These are phyloP conservation scores for Anguilla pacifica DNA, from an alignment of 2,797 vertebrate species.

Conservation along the genomic window DNA sequence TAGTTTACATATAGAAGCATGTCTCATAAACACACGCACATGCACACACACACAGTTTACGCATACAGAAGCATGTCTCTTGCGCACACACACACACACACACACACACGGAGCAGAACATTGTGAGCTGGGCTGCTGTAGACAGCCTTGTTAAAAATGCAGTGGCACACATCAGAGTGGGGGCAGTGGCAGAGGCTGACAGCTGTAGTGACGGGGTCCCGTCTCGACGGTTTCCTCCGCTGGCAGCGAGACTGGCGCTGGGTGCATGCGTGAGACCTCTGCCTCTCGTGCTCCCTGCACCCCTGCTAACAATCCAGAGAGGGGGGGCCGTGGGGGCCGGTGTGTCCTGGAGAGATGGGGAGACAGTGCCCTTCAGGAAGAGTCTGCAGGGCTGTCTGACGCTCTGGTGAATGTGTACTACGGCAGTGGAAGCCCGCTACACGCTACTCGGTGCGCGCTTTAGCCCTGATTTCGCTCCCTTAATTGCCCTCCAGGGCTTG, in stretches of 20 bases:
- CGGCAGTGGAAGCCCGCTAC: slow-evolving; percentile 13
- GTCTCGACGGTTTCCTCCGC: not conserved
- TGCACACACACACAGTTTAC: not conserved
- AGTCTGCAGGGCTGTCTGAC: slow-evolving; percentile 23
- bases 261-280: not conserved
- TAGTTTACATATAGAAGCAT: not conserved
- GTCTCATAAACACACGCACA: not conserved
- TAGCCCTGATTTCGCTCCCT: slow-evolving; percentile 27
- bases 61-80: not conserved
- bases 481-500: slow-evolving; percentile 22
- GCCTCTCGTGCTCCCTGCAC: not conserved
- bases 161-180: not conserved
- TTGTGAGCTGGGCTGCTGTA: not conserved
- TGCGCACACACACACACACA: not conserved
- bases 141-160: not conserved
- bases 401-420: not conserved
- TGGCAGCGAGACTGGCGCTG: not conserved
- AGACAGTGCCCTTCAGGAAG: not conserved
- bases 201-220: not conserved
- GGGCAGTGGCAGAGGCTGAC: not conserved
- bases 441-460: slow-evolving; percentile 21
- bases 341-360: not conserved
- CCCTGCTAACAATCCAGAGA: not conserved
- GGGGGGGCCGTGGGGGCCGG: not conserved
- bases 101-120: not conserved